Conservation (phyloP, 2,888 invertebrate genomes). For the Sphecodes monilicornis region DNA sequence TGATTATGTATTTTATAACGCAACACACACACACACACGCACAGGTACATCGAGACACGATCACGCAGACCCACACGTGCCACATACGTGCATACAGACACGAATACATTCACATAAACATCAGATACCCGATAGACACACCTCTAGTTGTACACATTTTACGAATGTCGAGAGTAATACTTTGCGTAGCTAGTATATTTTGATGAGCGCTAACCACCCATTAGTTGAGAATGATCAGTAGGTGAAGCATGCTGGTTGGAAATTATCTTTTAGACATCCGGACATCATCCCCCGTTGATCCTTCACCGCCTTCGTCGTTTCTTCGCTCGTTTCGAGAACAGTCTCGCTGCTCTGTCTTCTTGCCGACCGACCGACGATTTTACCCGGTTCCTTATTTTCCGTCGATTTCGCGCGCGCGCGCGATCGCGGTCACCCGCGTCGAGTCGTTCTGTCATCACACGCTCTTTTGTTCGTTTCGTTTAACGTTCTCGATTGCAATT, state of each 20-base stretch:
- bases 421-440: neutral
- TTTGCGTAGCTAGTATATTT: slow-evolving; percentile 74
- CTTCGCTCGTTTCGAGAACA: slow-evolving; percentile 44
- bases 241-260: slow-evolving; percentile 81
- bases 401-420: neutral
- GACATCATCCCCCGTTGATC: slow-evolving; percentile 39
- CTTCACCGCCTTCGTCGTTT: slow-evolving; percentile 50
- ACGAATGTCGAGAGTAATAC: slow-evolving; percentile 74
- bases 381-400: neutral
- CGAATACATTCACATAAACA: slow-evolving; percentile 21
- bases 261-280: slow-evolving; percentile 65
- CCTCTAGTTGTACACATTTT: slow-evolving; percentile 46
- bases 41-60: slow-evolving; percentile 4
- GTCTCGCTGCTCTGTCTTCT: slow-evolving; percentile 57
- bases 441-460: neutral
- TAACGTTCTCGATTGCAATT: slow-evolving; percentile 2
- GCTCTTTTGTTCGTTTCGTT: slow-evolving; percentile 12
- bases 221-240: slow-evolving; percentile 78
- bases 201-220: slow-evolving; percentile 73
- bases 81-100: slow-evolving; percentile 17
- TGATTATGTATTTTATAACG: slow-evolving; percentile 56
- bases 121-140: slow-evolving; percentile 24
- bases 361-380: slow-evolving; percentile 34
- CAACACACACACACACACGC: slow-evolving; percentile 21
- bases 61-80: neutral